Evolutionary conservation across 2,797 vertebrate genomes (phyloP), one percentile per base, ranked within the genome.

Genomic region (Eurystomus glaucurus): DNA sequence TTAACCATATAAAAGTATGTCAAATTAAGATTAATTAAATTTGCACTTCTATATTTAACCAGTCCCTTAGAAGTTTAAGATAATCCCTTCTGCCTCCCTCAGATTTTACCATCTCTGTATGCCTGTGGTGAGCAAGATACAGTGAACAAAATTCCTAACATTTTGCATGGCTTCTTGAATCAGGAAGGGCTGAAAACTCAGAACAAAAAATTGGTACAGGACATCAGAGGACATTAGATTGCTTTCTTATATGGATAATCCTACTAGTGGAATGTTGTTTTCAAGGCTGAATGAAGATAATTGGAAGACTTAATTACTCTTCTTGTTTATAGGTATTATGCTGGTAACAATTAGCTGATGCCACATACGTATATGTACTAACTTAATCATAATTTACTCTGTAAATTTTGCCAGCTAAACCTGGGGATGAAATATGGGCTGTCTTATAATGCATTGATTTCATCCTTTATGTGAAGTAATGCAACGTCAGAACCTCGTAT

Each of bases 1-100:
- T 69, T 97, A 54, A 87, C 51, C 58, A 78, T 70, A 62, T 58
- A 71, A 87, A 93, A 82, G 14, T 39, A 78, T 85, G 35, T 70
- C 31, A 96, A 90, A 88, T 76, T 87, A 85, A 72, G 45, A 91
- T 91, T 82, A 95, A 94, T 85, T 92, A 81, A 52, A 81, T 85
- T 65, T 91, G 3, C 5, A 12, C 4, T 20, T 81, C 85, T 80
- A 11, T 77, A 74, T 72, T 86, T 74, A 55, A 41, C 26, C n/a
- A 64, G 33, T 68, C 13, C 5, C 54, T 83, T 85, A 90, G 55
- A 94, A 93, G 22, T 61, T 88, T 61, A 46, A 76, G 26, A 61
- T 77, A 93, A 85, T 80, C 48, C 43, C 15, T 89, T 78, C 75
- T 94, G 28, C 6, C 4, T 90, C 28, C 4, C 10, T 60, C 43